Percentiles rank a stretch among this genome's conserved stretches.
Conservation (phyloP, 2,113 vertebrate species). For the Poeciliopsis retropinna region DNA sequence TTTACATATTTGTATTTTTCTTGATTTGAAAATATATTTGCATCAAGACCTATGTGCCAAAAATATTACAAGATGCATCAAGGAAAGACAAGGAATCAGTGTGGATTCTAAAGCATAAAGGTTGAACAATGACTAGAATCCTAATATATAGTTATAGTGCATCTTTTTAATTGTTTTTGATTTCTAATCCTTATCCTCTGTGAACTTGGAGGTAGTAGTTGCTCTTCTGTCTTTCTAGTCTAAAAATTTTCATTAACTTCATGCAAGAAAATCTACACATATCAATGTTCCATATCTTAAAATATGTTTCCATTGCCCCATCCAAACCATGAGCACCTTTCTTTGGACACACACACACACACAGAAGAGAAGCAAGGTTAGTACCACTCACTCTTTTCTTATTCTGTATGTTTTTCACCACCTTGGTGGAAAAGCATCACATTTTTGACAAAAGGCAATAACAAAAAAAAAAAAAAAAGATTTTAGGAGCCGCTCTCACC, state of each 20-base stretch:
- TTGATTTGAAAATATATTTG: conserved; percentile 26
- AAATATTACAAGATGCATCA: not conserved
- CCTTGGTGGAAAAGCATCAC: conserved; percentile 9
- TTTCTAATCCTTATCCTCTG: not conserved
- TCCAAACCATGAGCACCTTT: conserved; percentile 78
- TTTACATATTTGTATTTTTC: not conserved
- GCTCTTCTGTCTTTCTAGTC: conserved; percentile 24
- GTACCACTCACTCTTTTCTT: conserved; percentile 36
- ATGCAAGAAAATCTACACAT: conserved; percentile 59
- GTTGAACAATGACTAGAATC: not conserved
- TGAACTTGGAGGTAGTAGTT: conserved; percentile 1
- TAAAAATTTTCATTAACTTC: conserved; percentile 55
- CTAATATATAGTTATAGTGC: not conserved
- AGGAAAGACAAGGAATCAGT: not conserved
- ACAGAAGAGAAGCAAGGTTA: conserved; percentile 15
- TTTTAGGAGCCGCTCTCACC: not conserved
- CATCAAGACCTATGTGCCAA: conserved; percentile 2
- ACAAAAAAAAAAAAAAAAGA: not conserved
- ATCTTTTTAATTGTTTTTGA: not conserved
- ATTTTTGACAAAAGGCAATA: not conserved
- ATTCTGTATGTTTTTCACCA: conserved; percentile 19
- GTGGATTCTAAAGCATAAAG: not conserved
- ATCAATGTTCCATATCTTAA: conserved; percentile 65
- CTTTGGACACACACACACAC: conserved; percentile 46
- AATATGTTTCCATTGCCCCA: conserved; percentile 78